phyloP scores from a whole-genome alignment of 2,888 invertebrate genomes.

The Idaea aversata region DNA sequence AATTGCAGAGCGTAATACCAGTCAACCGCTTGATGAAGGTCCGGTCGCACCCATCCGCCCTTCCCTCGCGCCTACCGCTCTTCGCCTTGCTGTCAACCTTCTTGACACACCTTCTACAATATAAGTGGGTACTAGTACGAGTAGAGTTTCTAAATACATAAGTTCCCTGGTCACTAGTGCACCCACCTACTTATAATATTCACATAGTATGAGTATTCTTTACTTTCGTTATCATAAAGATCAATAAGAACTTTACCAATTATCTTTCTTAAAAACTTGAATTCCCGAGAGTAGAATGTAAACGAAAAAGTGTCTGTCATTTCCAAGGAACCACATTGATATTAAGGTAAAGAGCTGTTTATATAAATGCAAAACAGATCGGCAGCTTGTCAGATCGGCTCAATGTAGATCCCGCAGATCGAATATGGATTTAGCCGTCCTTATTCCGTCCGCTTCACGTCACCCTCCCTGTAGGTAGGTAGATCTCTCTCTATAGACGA shows the following conservation, averaged over 20 bases:
- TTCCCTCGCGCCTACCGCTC: conserved; percentile 27
- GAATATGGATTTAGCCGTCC: conserved; percentile 78
- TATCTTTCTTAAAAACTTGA: neutral
- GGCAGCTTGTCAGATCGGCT: conserved; percentile 78
- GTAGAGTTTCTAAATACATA: neutral
- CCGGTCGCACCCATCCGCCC: conserved; percentile 41
- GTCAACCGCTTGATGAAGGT: conserved; percentile 79
- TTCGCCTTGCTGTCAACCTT: conserved; percentile 40
- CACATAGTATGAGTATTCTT: neutral
- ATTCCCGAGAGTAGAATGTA: neutral
- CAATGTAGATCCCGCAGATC: conserved; percentile 74
- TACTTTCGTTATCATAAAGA: neutral
- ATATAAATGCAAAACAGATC: conserved; percentile 81
- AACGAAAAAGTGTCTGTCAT: conserved; percentile 36
- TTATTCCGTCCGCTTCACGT: conserved; percentile 58
- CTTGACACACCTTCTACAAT: conserved; percentile 31
- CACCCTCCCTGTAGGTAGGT: conserved; percentile 47
- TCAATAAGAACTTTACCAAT: neutral
- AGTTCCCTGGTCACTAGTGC: neutral
- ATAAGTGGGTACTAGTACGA: conserved; percentile 11
- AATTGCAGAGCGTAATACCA: conserved; percentile 76
- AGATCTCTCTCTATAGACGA: conserved; percentile 44
- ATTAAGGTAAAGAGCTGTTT: conserved; percentile 75
- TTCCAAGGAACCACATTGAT: conserved; percentile 46
- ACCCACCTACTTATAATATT: neutral